Base-by-base conservation (phyloP, 2,113 vertebrate genomes). In the Crocuta crocuta region DNA sequence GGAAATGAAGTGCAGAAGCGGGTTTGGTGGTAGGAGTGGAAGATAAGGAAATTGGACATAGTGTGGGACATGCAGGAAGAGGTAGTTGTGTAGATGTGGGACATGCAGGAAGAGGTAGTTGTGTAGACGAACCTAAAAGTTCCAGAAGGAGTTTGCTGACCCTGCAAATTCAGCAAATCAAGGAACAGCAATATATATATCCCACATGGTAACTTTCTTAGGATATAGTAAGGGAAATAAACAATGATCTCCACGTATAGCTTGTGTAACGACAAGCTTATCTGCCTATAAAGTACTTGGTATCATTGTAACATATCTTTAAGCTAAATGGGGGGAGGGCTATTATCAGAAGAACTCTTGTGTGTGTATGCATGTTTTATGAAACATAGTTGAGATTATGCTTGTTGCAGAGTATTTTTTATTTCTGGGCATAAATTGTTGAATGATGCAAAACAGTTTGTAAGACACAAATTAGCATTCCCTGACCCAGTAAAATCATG, bases 401-500 rank as follows among this genome's bases (percentile, higher is more conserved):
- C 5, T 33, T 96, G n/a, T 12, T 93, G 48, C n/a, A 95, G 73
- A 93, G 58, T 88, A 94, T n/a, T 17, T 91, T 96, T 98, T 95
- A 97, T 94, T 97, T 95, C 12, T 31, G 58, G 50, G 84, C 43
- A 94, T 70, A 92, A 94, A 84, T 35, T 92, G 26, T 91, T 94
- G 61, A 97, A 68, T 83, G 70, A 94, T 91, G 85, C 58, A 94
- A 91, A 97, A 95, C 58, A 92, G 85, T 79, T 11, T 78, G 39
- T 89, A 78, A 91, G 55, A 95, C 16, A 63, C 53, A 93, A 95
- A 95, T 35, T 45, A 88, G 68, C 73, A 94, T 21, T 48, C 33
- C 74, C 82, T 84, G 61, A 88, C 35, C 82, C 17, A 78, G 53
- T 71, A 89, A 91, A 97, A 65, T 82, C 55, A 80, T 4, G 23